phyloP scores from a whole-genome alignment of 1,140 invertebrate species.

The Pogonus chalceus region DNA sequence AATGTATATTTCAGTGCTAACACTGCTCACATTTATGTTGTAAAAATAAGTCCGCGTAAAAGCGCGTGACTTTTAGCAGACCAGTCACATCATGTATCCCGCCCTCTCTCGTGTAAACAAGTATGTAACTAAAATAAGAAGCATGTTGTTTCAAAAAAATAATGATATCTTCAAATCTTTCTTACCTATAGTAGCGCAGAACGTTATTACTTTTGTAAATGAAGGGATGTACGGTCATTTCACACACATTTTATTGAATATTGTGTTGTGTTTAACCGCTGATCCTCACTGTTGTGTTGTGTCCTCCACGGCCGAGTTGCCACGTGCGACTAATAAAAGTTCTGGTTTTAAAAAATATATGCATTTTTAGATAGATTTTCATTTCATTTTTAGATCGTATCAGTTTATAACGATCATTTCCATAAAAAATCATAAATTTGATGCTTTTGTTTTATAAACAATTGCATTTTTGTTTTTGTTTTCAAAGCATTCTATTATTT shows the following conservation, averaged over 20 bases:
- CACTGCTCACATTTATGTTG: neutral
- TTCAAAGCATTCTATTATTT: no score
- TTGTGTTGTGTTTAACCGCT: constrained; percentile 2
- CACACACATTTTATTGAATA: neutral
- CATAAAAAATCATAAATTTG: no score
- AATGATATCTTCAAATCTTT: neutral
- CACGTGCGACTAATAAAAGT: neutral
- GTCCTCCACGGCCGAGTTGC: neutral
- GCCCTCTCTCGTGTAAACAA: neutral
- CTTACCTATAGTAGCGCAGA: neutral
- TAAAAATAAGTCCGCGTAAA: no score
- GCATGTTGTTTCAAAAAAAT: neutral
- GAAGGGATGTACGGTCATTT: neutral
- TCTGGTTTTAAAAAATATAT: neutral
- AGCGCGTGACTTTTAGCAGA: no score
- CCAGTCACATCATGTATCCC: neutral
- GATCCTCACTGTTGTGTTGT: neutral
- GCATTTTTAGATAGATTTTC: neutral
- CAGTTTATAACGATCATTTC: no score
- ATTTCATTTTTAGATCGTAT: no score
- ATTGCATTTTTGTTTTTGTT: no score
- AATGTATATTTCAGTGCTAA: no score
- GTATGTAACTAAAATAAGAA: neutral
- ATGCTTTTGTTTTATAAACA: no score
- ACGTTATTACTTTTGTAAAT: constrained; percentile 1